A percentile compares a stretch with the other conserved stretches of the same genome.
These are phyloP conservation scores for Synergus itoensis DNA, from an alignment of 2,888 invertebrate species.

Conservation along the genomic window DNA sequence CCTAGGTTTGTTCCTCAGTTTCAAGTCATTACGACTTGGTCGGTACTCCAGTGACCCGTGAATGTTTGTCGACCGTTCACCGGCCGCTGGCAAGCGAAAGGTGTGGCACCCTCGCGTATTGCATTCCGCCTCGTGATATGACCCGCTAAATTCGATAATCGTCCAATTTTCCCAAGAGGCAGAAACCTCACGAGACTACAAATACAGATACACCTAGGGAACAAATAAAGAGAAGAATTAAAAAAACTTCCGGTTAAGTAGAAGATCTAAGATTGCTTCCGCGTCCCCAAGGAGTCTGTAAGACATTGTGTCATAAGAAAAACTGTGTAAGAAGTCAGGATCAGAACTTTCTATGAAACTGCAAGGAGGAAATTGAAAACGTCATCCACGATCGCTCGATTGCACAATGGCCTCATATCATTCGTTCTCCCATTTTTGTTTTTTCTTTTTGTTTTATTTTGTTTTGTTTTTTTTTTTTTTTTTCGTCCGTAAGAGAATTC, in stretches of 20 bases:
- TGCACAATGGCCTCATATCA: neutral
- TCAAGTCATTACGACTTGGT: conserved; percentile 64
- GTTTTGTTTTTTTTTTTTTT: neutral
- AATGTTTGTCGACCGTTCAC: conserved; percentile 75
- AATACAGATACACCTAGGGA: neutral
- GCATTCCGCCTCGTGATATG: conserved; percentile 67
- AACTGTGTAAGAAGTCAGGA: neutral
- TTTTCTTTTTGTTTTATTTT: neutral
- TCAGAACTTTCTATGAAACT: conserved; percentile 14
- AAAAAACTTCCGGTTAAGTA: neutral
- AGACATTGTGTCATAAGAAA: neutral
- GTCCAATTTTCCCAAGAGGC: conserved; percentile 48
- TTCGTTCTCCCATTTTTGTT: neutral
- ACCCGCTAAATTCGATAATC: conserved; percentile 58
- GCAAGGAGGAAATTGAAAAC: neutral
- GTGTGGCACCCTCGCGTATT: conserved; percentile 70
- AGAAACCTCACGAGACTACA: too few species aligned
- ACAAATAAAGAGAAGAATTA: conserved; percentile 17
- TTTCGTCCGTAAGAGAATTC: neutral
- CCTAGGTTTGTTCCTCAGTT: conserved; percentile 57
- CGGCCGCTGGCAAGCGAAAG: conserved; percentile 70
- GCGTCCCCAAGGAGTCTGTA: neutral
- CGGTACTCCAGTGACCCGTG: conserved; percentile 75
- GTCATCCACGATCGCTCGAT: neutral
- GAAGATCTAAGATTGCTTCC: conserved; percentile 5